phyloP scores from a whole-genome alignment of 64 coral and sea anemone genomes.

The Actinia tenebrosa region DNA sequence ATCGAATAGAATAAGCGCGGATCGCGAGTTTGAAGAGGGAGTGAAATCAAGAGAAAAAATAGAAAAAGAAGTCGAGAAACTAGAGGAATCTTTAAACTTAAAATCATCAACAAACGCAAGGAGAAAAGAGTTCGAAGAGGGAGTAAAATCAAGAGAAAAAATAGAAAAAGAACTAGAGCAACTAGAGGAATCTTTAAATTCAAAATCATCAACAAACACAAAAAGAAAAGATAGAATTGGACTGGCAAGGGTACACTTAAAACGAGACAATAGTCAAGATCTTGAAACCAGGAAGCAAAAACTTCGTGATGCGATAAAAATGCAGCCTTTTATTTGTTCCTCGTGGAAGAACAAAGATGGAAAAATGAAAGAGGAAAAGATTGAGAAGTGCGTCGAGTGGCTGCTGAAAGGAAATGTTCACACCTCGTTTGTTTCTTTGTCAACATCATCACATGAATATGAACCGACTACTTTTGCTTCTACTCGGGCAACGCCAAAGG shows the following conservation, averaged over 20 bases:
- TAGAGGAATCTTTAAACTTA: not conserved
- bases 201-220: not conserved
- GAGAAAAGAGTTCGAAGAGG: not conserved
- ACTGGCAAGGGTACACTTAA: not conserved
- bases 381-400: not conserved
- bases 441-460: not conserved
- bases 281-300: not conserved
- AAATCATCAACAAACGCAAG: not conserved
- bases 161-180: not conserved
- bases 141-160: not conserved
- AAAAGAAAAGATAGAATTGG: not conserved
- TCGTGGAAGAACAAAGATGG: not conserved
- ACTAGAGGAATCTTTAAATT: not conserved
- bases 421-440: not conserved
- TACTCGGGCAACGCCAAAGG: too few species aligned
- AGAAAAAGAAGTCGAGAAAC: not conserved
- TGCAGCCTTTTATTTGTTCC: not conserved
- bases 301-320: not conserved
- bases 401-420: not conserved
- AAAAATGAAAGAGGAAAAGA: not conserved
- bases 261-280: not conserved
- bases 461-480: not conserved
- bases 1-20: not conserved
- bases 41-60: not conserved
- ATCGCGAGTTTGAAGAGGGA: not conserved